Conservation (phyloP, 2,113 vertebrate species). For the Scophthalmus maximus region DNA sequence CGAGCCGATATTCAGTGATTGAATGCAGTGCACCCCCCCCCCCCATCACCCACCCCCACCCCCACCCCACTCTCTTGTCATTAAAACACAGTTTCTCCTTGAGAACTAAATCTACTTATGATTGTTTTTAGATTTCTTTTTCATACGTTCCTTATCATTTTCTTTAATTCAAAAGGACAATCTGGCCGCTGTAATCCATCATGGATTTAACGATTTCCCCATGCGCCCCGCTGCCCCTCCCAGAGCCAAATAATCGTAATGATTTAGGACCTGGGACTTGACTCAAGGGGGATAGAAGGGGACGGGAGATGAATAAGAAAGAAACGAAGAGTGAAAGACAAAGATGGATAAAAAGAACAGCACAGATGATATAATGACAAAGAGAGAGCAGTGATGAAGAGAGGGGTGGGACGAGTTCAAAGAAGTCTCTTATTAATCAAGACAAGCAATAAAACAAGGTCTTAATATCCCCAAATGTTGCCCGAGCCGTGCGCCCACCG, state of each 20-base stretch:
- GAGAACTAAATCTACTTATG: constrained; percentile 82
- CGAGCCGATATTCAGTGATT: constrained; percentile 66
- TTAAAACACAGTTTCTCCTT: constrained; percentile 79
- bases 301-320: constrained; percentile 16
- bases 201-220: constrained; percentile 73
- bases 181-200: constrained; percentile 82
- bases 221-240: constrained; percentile 43
- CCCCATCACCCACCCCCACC: neutral
- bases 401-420: constrained; percentile 18
- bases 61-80: constrained; percentile 31
- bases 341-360: neutral
- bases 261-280: constrained; percentile 61
- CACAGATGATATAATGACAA: neutral
- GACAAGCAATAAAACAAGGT: constrained; percentile 61
- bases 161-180: constrained; percentile 81
- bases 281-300: constrained; percentile 52
- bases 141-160: constrained; percentile 79
- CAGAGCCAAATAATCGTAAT: constrained; percentile 53
- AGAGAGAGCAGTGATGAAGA: constrained; percentile 20
- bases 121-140: constrained; percentile 76
- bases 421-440: constrained; percentile 68
- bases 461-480: constrained; percentile 70
- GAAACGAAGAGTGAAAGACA: neutral
- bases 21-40: constrained; percentile 44
- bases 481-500: neutral